Base-by-base conservation (phyloP, 2,113 vertebrate genomes). In the Silurus asotus region DNA sequence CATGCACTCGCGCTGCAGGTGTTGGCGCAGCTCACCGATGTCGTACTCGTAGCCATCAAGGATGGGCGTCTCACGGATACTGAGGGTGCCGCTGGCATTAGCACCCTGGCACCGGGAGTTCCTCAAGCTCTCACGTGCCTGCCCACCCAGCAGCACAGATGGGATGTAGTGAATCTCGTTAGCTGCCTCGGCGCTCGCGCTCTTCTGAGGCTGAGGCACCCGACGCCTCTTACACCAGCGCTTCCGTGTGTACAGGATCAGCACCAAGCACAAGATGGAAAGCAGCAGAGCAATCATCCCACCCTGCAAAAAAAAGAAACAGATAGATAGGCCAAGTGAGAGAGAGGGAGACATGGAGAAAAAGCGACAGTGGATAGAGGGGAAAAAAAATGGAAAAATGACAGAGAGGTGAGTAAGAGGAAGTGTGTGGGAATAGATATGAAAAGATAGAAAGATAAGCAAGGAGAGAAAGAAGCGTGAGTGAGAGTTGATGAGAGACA, bases 141-240 rank as follows among this genome's bases (percentile, higher is more conserved):
- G 98, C 45, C 97, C 97, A 4, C 98, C 97, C 23, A 99, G 98
- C 91, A 99, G 95, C 90, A 99, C 98, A 0, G 98, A 99, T 0
- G 98, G 98, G 90, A 99, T 99, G 94, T 99, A 99, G 92, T 99
- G 98, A 90, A 99, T 99, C 94, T 99, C 98, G 0, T 99, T 99
- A 91, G 98, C 98, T 0, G 98, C 98, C 90, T 99, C 98, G 0
- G 98, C 98, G 0, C 98, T 99, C 86, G 98, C 98, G 0, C 98
- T 99, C 90, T 99, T 99, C 94, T 99, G 98, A 1, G 98, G 98
- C 92, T 99, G 98, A 0, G 98, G 98, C 51, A 99, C 97, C 0
- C 98, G 96, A 49, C 98, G 96, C 55, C 98, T 96, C 90, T 99
- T 99, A 89, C 98, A 99, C 97, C 98, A 99, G 2, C 98, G 97